Evolutionary conservation across 2,797 vertebrate genomes (phyloP).

Genomic region (Scyliorhinus canicula): DNA sequence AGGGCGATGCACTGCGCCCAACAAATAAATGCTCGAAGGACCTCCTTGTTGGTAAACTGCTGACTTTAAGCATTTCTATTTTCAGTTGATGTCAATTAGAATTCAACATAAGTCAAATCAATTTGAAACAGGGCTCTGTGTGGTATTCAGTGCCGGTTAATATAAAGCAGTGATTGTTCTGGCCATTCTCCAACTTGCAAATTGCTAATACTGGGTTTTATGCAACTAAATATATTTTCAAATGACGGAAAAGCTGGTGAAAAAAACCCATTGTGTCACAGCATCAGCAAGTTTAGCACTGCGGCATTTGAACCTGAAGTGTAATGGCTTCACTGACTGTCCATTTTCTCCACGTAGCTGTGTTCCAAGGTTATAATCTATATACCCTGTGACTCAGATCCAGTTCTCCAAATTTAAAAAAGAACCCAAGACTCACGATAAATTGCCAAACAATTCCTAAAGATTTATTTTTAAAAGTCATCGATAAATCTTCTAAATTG

Average conservation of each 20-base stretch:
- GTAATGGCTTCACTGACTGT: background rate
- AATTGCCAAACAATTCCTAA: background rate
- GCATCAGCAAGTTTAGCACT: background rate
- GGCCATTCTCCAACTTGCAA: slow-evolving; percentile 24
- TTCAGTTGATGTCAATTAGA: background rate
- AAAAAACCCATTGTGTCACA: background rate
- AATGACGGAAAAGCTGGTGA: background rate
- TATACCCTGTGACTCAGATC: no score
- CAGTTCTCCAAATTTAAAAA: background rate
- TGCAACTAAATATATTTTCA: slow-evolving; percentile 23
- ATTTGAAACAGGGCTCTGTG: background rate
- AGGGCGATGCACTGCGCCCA: no score
- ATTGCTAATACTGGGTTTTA: slow-evolving; percentile 21
- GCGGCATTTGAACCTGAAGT: background rate
- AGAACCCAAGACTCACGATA: background rate
- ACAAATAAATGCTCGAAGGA: background rate
- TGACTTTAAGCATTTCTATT: slow-evolving; percentile 12
- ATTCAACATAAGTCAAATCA: slow-evolving; percentile 18
- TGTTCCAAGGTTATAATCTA: background rate
- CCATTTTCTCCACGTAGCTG: background rate
- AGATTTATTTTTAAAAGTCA: background rate
- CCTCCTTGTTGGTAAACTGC: background rate
- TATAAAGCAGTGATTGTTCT: background rate
- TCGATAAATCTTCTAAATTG: background rate
- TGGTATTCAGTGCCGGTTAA: slow-evolving; percentile 1